Evolutionary conservation across 2,797 vertebrate species (phyloP).

Genomic region (Erethizon dorsatum): DNA sequence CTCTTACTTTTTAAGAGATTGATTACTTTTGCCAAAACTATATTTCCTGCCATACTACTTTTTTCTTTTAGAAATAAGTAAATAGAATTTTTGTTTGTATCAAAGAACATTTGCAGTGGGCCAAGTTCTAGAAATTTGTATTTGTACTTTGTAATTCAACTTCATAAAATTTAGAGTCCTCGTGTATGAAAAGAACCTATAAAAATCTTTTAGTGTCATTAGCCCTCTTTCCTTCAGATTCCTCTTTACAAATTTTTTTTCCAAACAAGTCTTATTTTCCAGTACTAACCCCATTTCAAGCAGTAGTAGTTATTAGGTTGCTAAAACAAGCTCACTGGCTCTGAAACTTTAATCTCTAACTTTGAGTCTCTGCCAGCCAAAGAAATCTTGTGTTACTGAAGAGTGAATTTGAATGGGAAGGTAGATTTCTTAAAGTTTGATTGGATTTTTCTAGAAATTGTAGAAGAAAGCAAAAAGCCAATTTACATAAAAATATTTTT

Average conservation of each 20-base stretch:
- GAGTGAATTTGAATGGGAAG: background rate
- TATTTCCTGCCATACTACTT: background rate
- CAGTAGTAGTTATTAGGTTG: background rate
- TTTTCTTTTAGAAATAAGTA: background rate
- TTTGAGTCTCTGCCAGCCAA: background rate
- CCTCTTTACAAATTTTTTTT: background rate
- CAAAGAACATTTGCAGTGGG: background rate
- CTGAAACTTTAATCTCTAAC: background rate
- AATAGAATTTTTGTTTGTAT: background rate
- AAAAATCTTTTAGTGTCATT: background rate
- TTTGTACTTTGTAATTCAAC: constrained; percentile 13
- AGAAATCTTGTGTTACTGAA: background rate
- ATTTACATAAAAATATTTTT: background rate
- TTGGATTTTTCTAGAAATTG: background rate
- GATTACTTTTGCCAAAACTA: background rate
- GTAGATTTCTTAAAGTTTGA: background rate
- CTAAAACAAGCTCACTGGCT: background rate
- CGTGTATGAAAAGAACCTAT: background rate
- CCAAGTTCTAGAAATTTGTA: background rate
- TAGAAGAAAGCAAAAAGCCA: background rate
- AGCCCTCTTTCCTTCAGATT: background rate
- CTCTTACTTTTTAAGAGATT: background rate
- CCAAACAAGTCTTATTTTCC: background rate
- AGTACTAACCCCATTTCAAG: background rate
- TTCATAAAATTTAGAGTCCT: background rate